These are phyloP conservation scores for Eubasilissa splendida DNA, from an alignment of 2,888 invertebrate genomes.

Conservation along the genomic window DNA sequence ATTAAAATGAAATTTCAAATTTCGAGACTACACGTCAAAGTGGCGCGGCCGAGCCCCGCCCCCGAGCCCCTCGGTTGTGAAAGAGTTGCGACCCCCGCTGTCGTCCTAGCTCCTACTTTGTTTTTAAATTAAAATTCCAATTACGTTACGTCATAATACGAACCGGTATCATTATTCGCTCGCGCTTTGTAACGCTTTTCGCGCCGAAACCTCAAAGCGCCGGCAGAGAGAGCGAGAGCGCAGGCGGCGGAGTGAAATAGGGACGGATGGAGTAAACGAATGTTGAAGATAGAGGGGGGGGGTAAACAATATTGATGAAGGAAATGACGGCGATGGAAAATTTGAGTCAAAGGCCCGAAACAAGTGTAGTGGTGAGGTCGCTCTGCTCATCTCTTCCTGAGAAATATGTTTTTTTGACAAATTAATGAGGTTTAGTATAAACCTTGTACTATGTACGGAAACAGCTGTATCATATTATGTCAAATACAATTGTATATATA, in stretches of 20 bases:
- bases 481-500: too few relatives aligned
- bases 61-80: conserved; percentile 26
- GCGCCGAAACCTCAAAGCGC: conserved; percentile 46
- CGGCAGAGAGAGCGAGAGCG: not conserved
- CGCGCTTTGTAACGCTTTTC: conserved; percentile 47
- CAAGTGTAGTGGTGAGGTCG: not conserved
- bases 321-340: conserved; percentile 16
- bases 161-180: conserved; percentile 49
- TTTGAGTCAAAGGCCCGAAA: conserved; percentile 8
- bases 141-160: conserved; percentile 57
- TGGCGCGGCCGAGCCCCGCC: conserved; percentile 44
- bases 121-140: conserved; percentile 58
- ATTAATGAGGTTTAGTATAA: too few relatives aligned
- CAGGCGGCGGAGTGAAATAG: not conserved
- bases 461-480: too few relatives aligned
- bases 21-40: conserved; percentile 53
- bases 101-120: conserved; percentile 38
- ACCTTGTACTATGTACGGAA: too few relatives aligned
- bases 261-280: conserved; percentile 7
- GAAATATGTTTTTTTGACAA: not conserved
- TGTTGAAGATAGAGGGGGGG: not conserved
- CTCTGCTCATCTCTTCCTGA: not conserved
- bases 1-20: conserved; percentile 53
- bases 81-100: conserved; percentile 40
- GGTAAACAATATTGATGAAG: not conserved